Evolutionary conservation across 2,113 vertebrate genomes (phyloP).

Genomic region (Colossoma macropomum): DNA sequence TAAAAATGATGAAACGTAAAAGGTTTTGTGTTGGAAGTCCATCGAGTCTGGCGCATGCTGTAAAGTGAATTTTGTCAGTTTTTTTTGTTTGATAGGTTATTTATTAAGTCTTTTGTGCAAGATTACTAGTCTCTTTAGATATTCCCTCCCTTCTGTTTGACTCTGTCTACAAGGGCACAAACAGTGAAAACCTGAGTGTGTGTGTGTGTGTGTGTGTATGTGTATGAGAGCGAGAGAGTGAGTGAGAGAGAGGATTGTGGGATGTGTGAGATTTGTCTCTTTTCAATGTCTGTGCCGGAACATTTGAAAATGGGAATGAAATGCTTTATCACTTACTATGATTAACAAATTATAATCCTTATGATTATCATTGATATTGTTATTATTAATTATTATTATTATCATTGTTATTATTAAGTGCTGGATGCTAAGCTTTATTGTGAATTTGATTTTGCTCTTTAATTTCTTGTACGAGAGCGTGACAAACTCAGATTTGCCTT

Average conservation of each 20-base stretch:
- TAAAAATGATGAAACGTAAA: conserved; percentile 22
- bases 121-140: conserved; percentile 67
- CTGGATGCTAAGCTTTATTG: conserved; percentile 85
- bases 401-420: conserved; percentile 77
- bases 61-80: conserved; percentile 42
- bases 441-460: conserved; percentile 77
- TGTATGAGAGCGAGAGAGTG: conserved; percentile 51
- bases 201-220: conserved; percentile 39
- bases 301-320: conserved; percentile 75
- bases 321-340: conserved; percentile 71
- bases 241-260: conserved; percentile 18
- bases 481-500: conserved; percentile 79
- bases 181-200: conserved; percentile 47
- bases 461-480: conserved; percentile 74
- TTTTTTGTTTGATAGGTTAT: conserved; percentile 50
- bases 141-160: conserved; percentile 56
- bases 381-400: conserved; percentile 63
- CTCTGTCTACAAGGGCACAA: conserved; percentile 44
- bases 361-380: conserved; percentile 76
- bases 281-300: conserved; percentile 69
- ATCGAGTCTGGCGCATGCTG: conserved; percentile 45
- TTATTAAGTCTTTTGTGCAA: conserved; percentile 43
- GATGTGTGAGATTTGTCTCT: conserved; percentile 66
- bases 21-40: conserved; percentile 38
- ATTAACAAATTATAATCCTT: conserved; percentile 69